Conservation (phyloP, 1,140 invertebrate species). For the Apis florea region DNA sequence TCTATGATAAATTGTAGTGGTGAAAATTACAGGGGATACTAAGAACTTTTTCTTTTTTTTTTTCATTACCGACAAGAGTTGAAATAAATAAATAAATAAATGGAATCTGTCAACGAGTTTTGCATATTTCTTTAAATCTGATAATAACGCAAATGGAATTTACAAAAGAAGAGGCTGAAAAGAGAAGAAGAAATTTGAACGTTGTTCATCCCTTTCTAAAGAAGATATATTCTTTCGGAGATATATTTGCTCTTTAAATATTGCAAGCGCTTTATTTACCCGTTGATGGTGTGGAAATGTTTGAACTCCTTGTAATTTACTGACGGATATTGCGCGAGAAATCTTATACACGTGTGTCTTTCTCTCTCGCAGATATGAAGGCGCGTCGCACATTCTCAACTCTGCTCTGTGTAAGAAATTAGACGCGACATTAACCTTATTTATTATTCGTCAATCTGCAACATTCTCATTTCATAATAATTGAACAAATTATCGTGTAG, state of each 20-base stretch:
- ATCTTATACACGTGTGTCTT: neutral
- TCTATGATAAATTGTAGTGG: too few relatives aligned
- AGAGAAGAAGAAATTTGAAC: too few relatives aligned
- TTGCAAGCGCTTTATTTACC: slow-evolving; percentile 29
- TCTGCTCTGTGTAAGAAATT: too few relatives aligned
- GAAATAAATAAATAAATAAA: neutral
- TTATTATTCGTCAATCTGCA: too few relatives aligned
- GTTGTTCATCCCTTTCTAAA: too few relatives aligned
- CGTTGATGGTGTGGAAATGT: slow-evolving; percentile 21
- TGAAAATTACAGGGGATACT: too few relatives aligned
- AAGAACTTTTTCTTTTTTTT: too few relatives aligned
- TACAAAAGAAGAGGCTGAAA: neutral
- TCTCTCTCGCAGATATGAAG: neutral
- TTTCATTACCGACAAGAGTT: too few relatives aligned
- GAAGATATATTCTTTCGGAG: neutral
- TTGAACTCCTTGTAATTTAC: slow-evolving; percentile 40
- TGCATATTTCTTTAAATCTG: neutral
- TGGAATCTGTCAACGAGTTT: neutral
- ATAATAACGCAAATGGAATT: slow-evolving; percentile 10
- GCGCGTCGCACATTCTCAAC: neutral
- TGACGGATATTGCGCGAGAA: slow-evolving; percentile 40
- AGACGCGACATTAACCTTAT: too few relatives aligned
- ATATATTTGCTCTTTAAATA: slow-evolving; percentile 49
- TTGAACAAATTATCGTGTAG: too few relatives aligned
- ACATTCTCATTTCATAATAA: too few relatives aligned